These are phyloP conservation scores for Chiroxiphia lanceolata DNA, from an alignment of 2,797 vertebrate genomes.

Conservation along the genomic window DNA sequence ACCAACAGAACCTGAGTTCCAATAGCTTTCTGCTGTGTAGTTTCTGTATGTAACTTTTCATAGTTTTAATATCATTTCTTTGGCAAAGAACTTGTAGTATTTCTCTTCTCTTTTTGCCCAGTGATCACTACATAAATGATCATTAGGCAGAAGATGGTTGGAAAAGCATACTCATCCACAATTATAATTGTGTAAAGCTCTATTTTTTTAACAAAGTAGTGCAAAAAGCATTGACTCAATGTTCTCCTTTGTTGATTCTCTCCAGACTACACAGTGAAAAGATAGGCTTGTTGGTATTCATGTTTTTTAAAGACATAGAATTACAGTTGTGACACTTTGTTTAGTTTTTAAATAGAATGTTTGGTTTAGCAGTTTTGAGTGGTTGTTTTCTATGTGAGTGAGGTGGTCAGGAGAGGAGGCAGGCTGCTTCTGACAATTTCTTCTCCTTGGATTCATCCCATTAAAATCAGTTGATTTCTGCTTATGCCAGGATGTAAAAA, in stretches of 20 bases:
- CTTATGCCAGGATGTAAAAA: background rate
- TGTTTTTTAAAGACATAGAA: background rate
- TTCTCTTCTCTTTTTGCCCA: background rate
- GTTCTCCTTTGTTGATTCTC: background rate
- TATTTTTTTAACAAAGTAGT: background rate
- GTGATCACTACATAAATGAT: background rate
- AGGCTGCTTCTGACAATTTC: background rate
- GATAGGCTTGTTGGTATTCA: background rate
- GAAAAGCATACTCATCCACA: background rate
- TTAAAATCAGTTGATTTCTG: background rate
- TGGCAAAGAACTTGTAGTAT: background rate
- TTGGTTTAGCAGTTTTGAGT: background rate
- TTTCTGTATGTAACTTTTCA: background rate
- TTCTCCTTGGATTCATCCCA: background rate
- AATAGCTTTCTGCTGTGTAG: background rate
- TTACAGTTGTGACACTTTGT: background rate
- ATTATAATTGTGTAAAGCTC: background rate
- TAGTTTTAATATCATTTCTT: background rate
- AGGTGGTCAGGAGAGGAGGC: background rate
- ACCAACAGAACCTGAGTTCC: background rate
- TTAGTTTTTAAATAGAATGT: background rate
- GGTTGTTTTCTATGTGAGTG: background rate
- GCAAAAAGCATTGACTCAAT: background rate
- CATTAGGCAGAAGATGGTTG: background rate
- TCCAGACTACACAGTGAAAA: background rate